A percentile compares a stretch with the other conserved stretches of the same genome.
These are phyloP conservation scores for Leucophenga maculata DNA, from an alignment of 2,888 invertebrate genomes.

Conservation along the genomic window DNA sequence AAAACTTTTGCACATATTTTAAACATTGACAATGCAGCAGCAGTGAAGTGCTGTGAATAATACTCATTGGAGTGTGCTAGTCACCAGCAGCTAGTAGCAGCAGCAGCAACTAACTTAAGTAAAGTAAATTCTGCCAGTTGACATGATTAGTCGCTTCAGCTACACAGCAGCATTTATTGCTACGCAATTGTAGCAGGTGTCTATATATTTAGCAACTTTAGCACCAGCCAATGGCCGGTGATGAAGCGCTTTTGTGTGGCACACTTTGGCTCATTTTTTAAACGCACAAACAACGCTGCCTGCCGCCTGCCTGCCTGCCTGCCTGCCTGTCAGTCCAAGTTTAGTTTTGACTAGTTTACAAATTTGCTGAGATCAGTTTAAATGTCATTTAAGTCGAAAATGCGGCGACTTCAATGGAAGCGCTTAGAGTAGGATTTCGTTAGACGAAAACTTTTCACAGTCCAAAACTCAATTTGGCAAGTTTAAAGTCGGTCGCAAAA, in stretches of 20 bases:
- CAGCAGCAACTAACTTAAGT: not conserved
- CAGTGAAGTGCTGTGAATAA: not conserved
- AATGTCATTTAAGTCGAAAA: conserved; percentile 15
- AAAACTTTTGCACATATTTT: conserved; percentile 62
- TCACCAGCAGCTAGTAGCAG: not conserved
- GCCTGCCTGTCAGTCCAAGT: conserved; percentile 4
- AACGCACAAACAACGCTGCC: not conserved
- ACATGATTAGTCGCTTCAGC: conserved; percentile 51
- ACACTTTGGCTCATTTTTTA: conserved; percentile 1
- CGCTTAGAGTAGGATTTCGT: not conserved
- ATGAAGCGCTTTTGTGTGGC: conserved; percentile 13
- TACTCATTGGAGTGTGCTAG: not conserved
- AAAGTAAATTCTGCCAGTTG: conserved; percentile 29
- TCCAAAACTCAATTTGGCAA: not conserved
- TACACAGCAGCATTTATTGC: not conserved
- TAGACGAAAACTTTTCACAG: not conserved
- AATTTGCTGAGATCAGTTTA: conserved; percentile 27
- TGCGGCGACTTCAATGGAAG: conserved; percentile 9
- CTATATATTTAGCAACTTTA: not conserved
- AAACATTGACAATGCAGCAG: conserved; percentile 50
- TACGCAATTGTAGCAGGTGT: not conserved
- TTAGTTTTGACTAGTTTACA: conserved; percentile 16
- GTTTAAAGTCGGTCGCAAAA: too few species aligned
- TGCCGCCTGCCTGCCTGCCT: too few species aligned
- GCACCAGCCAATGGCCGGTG: not conserved